Evolutionary conservation across 2,113 vertebrate species (phyloP).

Genomic region (Caracal caracal): DNA sequence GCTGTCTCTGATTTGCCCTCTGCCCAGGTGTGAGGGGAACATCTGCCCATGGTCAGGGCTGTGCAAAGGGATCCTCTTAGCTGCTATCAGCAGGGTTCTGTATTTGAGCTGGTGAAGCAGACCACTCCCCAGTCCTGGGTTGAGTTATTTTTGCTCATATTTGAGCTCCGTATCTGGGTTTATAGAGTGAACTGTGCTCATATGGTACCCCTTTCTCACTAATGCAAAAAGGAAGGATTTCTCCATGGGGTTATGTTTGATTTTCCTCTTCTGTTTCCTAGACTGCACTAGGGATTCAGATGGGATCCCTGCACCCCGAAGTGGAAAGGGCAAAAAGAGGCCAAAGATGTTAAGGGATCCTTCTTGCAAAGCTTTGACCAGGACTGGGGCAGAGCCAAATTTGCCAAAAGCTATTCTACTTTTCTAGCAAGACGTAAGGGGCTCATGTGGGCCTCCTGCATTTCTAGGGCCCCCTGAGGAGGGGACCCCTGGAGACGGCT

Average conservation of each 20-base stretch:
- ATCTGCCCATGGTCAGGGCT: accelerated
- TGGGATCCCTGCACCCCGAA: not conserved
- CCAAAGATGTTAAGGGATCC: not conserved
- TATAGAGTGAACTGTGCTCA: not conserved
- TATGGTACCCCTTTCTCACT: not conserved
- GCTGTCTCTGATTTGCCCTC: too few relatives aligned
- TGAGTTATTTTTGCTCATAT: not conserved
- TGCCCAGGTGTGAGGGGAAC: too few relatives aligned
- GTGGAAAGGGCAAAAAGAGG: not conserved
- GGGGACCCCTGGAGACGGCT: not conserved
- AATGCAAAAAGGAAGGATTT: not conserved
- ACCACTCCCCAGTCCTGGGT: not conserved
- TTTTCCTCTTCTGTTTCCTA: not conserved
- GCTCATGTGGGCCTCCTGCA: accelerated
- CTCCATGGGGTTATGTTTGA: not conserved
- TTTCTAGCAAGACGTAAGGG: not conserved
- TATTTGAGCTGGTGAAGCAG: not conserved
- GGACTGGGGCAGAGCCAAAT: not conserved
- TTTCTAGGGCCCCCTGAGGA: not conserved
- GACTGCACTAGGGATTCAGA: not conserved
- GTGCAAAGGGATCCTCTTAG: not conserved
- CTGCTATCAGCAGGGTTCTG: not conserved
- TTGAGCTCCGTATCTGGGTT: not conserved
- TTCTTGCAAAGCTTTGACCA: not conserved
- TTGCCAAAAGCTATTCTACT: not conserved